Base-by-base conservation (phyloP, 2,888 invertebrate species). In the Argyresthia goedartella region DNA sequence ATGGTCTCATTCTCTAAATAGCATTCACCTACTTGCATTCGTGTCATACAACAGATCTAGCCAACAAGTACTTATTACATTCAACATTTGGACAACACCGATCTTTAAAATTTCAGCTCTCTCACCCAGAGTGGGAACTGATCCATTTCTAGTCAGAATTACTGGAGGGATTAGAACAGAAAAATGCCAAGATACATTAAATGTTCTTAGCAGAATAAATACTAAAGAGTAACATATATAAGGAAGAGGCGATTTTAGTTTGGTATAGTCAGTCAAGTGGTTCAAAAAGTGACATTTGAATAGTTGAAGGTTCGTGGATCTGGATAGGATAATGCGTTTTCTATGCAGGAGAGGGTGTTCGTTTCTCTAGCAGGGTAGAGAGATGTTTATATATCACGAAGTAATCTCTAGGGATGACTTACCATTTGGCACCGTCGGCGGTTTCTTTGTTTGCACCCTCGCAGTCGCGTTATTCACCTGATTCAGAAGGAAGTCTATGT, bases 401-500 rank as follows among this genome's bases (percentile, higher is more conserved):
- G n/a, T n/a, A n/a, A n/a, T n/a, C n/a, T n/a, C n/a, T n/a, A n/a
- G n/a, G n/a, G n/a, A 52, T 57, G 58, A 75, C 94, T 92, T 89
- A 96, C 96, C 96, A 89, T 95, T 93, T 67, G 96, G 95, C 79
- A 96, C 91, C 67, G 95, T 90, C 64, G 95, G 92, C 66, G 96
- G 94, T 90, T 99, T 99, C 92, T 97, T 98, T 76, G 98, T 98
- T 92, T 99, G 98, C 85, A 99, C 98, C 89, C 99, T 91, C 72
- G 99, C 99, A 70, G 99, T 99, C 67, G 99, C 99, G 90, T 99
- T 99, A 92, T 99, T 99, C 82, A 99, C 98, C 98, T 97, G 91
- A 77, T 87, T 74, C 65, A 67, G 68, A 72, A 80, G 69, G 71
- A 74, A 81, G 73, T 33, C 54, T 60, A 68, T 65, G 64, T 81